phyloP scores from a whole-genome alignment of 2,797 vertebrate genomes.

The Paguma larvata region DNA sequence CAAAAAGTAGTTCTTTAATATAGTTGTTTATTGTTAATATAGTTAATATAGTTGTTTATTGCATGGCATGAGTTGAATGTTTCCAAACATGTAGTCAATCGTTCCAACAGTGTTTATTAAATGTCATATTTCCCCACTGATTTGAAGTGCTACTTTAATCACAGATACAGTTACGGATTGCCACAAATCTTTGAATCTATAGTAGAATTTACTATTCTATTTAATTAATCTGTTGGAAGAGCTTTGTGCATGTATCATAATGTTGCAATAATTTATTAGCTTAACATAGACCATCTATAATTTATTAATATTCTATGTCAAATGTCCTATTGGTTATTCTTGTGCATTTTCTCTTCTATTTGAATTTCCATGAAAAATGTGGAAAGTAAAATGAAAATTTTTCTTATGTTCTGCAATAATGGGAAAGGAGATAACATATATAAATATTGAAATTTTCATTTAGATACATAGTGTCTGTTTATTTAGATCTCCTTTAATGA shows the following conservation, averaged over 20 bases:
- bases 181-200: not conserved
- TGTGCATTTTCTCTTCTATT: not conserved
- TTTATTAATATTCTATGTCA: not conserved
- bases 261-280: not conserved
- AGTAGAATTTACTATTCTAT: not conserved
- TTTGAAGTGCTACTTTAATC: not conserved
- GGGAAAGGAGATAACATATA: not conserved
- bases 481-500: not conserved
- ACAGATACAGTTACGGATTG: not conserved
- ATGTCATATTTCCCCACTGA: not conserved
- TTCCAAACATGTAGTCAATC: not conserved
- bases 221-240: not conserved
- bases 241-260: not conserved
- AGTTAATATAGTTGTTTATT: not conserved
- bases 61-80: not conserved
- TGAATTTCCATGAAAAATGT: not conserved
- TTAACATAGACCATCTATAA: not conserved
- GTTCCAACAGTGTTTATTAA: not conserved
- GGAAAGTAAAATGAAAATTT: not conserved
- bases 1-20: not conserved
- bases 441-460: constrained; percentile 22
- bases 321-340: not conserved
- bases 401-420: not conserved
- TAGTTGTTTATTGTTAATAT: not conserved
- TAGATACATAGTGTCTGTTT: not conserved